Evolutionary conservation across 2,113 vertebrate species (phyloP), one percentile per base, ranked within the genome.

Genomic region (Odontesthes bonariensis): DNA sequence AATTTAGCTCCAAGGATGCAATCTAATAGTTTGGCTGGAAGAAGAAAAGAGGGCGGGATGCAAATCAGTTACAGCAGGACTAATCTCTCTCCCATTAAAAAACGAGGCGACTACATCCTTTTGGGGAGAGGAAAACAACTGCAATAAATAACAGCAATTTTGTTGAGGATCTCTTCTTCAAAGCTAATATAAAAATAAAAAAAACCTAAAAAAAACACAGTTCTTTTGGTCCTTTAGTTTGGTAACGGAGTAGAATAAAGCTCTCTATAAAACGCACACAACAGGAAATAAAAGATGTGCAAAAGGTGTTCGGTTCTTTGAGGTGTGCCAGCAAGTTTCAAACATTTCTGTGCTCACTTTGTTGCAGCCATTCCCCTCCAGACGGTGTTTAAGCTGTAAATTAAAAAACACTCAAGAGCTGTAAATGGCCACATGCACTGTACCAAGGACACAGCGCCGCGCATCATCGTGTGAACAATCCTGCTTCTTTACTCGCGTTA

Each of bases 211-310:
- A 20, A 38, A 27, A 27, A 27, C 2, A 11, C 4, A 17, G 4
- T 40, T 0, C 5, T 31, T 58, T 67, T 55, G 42, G 33, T 70
- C 63, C 42, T 72, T 53, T 8, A 35, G 33, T 69, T 58, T 10
- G 20, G 8, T 9, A 63, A 75, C 0, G 7, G 1, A 17, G 1
- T 0, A 19, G 1, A 75, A 35, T 23, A 69, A 73, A 70, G 47
- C 42, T 38, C 55, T 54, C 32, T 47, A 27, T 6, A 5, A 19
- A 59, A 51, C 3, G 22, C 8, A 54, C 1, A 31, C 32, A 62
- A 56, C 19, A 52, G n/a, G 75, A 79, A 22, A 66, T 7, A 6
- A 10, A 52, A 72, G 2, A 51, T 81, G 82, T 86, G 77, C 68
- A 87, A 83, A 72, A 51, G 0, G 10, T 60, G 23, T 1, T 13